Evolutionary conservation across 2,888 invertebrate genomes (phyloP).

Genomic region (Drosophila borealis): DNA sequence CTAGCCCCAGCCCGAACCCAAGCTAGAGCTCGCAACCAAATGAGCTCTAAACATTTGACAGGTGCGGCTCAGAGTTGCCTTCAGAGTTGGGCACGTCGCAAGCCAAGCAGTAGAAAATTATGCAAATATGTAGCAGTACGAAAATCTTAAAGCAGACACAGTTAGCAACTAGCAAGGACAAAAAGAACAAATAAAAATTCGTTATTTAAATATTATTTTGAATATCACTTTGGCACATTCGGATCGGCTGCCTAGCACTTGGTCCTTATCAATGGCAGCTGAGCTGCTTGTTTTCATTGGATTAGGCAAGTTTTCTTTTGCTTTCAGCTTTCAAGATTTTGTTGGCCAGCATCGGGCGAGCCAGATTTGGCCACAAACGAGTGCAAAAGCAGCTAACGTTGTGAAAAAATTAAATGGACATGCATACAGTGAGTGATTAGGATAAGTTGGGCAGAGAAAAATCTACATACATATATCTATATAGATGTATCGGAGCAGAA

Average conservation of each 20-base stretch:
- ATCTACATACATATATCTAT: background rate
- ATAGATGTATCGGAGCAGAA: background rate
- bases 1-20: background rate
- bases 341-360: constrained; percentile 14
- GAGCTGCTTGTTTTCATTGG: constrained; percentile 73
- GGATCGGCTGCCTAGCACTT: constrained; percentile 53
- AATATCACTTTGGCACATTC: constrained; percentile 21
- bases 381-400: constrained; percentile 56
- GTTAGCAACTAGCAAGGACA: background rate
- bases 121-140: background rate
- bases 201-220: constrained; percentile 22
- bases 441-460: constrained; percentile 15
- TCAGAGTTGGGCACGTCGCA: background rate
- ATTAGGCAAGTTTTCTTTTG: constrained; percentile 64
- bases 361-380: constrained; percentile 5
- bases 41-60: constrained; percentile 48
- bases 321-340: constrained; percentile 31
- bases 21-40: constrained; percentile 26
- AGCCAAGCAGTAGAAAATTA: background rate
- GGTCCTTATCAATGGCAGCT: constrained; percentile 64
- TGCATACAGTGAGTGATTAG: constrained; percentile 28
- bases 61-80: constrained; percentile 18
- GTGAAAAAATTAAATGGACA: constrained; percentile 59
- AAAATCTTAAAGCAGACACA: constrained; percentile 12
- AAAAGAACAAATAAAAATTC: background rate